These are phyloP conservation scores for Polymixis lichenea DNA, from an alignment of 2,888 invertebrate genomes.

Conservation along the genomic window DNA sequence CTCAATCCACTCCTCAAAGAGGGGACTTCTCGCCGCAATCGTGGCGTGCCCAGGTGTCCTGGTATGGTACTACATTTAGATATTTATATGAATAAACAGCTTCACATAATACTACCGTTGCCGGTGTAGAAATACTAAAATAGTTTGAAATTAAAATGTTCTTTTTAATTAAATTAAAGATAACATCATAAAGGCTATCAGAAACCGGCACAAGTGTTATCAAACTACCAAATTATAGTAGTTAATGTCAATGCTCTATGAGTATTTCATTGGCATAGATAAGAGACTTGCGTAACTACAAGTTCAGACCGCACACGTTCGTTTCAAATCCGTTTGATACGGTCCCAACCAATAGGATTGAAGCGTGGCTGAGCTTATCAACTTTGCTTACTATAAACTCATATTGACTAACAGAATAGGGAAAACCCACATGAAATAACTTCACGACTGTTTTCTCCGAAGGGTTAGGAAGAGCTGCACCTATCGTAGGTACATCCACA, in stretches of 20 bases:
- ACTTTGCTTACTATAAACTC: not conserved
- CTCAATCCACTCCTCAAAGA: too few species aligned
- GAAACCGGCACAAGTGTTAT: constrained; percentile 4
- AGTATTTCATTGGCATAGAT: constrained; percentile 5
- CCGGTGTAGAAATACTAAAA: too few species aligned
- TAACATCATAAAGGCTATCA: constrained; percentile 11
- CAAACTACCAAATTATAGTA: not conserved
- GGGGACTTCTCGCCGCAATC: too few species aligned
- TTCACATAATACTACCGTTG: too few species aligned
- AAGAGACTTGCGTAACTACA: not conserved
- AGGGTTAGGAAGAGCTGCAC: too few species aligned
- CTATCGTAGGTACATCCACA: too few species aligned
- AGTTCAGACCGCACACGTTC: not conserved
- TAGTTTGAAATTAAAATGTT: too few species aligned
- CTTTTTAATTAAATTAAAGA: not conserved
- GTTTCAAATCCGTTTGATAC: constrained; percentile 11
- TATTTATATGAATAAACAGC: too few species aligned
- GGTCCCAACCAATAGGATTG: constrained; percentile 11
- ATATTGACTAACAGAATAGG: not conserved
- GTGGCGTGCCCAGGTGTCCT: too few species aligned
- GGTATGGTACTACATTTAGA: too few species aligned
- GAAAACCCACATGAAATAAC: not conserved
- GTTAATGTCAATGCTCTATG: not conserved
- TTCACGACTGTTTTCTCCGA: too few species aligned
- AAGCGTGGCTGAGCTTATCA: not conserved